Evolutionary conservation across 2,797 vertebrate species (phyloP), one percentile per base, ranked within the genome.

Genomic region (Enteromius viviparus): DNA sequence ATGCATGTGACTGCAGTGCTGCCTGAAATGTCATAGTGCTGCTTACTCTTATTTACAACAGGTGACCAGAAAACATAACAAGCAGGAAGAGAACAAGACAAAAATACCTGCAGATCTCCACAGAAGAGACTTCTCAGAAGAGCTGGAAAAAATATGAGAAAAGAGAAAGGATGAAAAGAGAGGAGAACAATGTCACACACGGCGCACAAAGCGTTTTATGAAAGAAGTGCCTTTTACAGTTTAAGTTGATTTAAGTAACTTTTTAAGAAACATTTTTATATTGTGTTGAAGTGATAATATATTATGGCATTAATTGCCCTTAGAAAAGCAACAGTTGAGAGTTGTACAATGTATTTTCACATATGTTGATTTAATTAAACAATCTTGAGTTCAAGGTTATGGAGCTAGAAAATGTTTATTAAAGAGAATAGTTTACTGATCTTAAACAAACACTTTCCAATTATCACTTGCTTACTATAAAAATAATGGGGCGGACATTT

Each of bases 81-180:
- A 74, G 65, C 17, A 53, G 8, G 4, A 8, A 49, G 29, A 68
- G 10, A 49, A 55, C 42, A 12, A 19, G 40, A 37, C 51, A 37
- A 32, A 64, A 62, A 1, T 97, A 99, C 98, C 98, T 96, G 97
- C 93, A 64, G 97, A 95, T 95, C 97, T 97, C 98, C 98, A 99
- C 89, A 97, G 97, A 93, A 98, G 97, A 83, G 97, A 99, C 93
- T 99, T 99, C 94, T 99, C 98, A 83, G 98, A 99, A 79, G 98
- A 99, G 93, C 97, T 98, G 93, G 47, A 72, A 62, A 76, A 81
- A 77, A 64, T 15, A 66, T 0, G 53, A 82, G 14, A 76, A 10
- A 55, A 23, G 45, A 82, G 2, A 78, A 83, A 69, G 71, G 45
- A 66, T 47, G 32, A 68, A 49, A 45, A 32, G 34, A 76, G 17